A percentile compares a stretch with the other conserved stretches of the same genome.
phyloP scores from a whole-genome alignment of 1,140 invertebrate genomes.

The Cryptotermes secundus region DNA sequence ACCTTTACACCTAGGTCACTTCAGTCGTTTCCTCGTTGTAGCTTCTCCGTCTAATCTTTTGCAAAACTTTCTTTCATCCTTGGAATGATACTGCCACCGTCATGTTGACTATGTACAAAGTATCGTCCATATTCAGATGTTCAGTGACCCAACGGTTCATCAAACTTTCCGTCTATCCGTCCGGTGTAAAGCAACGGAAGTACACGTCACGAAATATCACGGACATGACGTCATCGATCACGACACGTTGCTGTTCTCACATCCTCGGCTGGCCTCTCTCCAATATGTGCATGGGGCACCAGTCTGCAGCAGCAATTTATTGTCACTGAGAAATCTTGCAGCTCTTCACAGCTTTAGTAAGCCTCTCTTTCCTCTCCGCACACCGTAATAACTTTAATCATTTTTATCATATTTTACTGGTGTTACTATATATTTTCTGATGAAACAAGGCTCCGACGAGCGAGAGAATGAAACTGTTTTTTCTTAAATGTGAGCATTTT shows the following conservation, averaged over 20 bases:
- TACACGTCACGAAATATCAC: background rate
- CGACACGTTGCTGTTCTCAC: background rate
- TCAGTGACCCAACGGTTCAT: background rate
- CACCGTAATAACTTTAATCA: no score
- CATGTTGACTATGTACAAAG: background rate
- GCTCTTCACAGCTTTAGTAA: no score
- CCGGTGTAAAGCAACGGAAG: background rate
- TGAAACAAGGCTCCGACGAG: no score
- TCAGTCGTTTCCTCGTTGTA: no score
- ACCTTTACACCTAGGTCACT: no score
- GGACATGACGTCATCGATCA: constrained; percentile 9
- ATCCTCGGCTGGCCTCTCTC: background rate
- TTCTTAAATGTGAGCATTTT: no score
- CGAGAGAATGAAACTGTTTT: no score
- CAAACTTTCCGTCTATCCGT: background rate
- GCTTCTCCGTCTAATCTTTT: no score
- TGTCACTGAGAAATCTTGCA: background rate
- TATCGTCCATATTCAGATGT: background rate
- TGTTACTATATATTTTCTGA: no score
- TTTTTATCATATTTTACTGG: no score
- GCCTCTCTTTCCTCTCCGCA: no score
- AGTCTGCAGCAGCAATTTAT: background rate
- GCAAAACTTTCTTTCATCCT: no score
- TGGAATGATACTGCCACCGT: background rate
- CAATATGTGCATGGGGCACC: background rate